Conservation (phyloP, 2,113 vertebrate genomes). For the Myanophis thanlyinensis region DNA sequence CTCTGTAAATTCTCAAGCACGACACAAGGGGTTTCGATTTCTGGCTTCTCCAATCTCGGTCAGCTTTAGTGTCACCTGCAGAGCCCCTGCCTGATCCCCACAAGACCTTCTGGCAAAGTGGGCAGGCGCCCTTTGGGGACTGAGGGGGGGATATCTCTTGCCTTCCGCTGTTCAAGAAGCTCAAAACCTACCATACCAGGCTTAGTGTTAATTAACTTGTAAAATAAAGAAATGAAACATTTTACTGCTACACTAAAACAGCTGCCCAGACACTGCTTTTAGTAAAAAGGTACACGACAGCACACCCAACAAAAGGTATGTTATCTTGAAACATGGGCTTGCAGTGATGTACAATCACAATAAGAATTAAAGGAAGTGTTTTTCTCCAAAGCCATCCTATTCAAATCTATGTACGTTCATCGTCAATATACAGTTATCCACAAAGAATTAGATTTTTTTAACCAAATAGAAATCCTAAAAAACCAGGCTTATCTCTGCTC, state of each 20-base stretch:
- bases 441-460: neutral
- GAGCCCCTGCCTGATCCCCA: neutral
- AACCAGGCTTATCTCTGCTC: neutral
- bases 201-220: neutral
- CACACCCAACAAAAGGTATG: neutral
- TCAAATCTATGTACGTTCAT: neutral
- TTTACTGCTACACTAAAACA: neutral
- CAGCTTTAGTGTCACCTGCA: neutral
- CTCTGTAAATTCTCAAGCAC: neutral
- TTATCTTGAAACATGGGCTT: neutral
- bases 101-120: neutral
- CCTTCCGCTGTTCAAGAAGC: neutral
- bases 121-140: neutral
- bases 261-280: neutral
- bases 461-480: neutral
- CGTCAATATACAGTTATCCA: neutral
- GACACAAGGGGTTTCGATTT: neutral
- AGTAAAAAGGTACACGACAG: neutral
- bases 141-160: neutral
- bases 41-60: conserved; percentile 1
- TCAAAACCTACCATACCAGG: neutral
- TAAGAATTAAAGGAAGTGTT: neutral
- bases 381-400: neutral
- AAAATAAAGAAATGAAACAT: neutral
- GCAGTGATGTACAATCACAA: neutral